phyloP scores from a whole-genome alignment of 2,888 invertebrate species.

The Erpobdella octoculata region DNA sequence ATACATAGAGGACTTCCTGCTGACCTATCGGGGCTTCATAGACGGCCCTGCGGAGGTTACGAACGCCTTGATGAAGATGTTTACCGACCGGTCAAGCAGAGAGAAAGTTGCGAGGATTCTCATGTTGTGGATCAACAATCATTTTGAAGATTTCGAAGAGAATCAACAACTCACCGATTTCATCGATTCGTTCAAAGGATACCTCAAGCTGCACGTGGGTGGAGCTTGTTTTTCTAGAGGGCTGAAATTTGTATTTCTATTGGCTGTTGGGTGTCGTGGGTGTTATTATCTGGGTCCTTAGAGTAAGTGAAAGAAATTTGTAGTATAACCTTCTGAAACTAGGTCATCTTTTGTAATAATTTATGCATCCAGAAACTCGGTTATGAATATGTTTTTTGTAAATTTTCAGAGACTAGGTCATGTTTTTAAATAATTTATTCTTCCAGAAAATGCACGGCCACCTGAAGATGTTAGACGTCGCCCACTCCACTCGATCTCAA shows the following conservation, averaged over 20 bases:
- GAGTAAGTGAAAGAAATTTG: too few species aligned
- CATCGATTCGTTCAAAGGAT: constrained; percentile 79
- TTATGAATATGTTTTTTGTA: background rate
- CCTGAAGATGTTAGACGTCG: constrained; percentile 23
- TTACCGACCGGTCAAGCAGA: constrained; percentile 18
- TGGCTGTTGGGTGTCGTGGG: background rate
- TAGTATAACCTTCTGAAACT: too few species aligned
- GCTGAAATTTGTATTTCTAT: background rate
- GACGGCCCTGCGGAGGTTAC: constrained; percentile 77
- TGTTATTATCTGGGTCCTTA: too few species aligned
- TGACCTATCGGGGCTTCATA: constrained; percentile 92
- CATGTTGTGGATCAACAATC: constrained; percentile 87
- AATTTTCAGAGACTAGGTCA: background rate
- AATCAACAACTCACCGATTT: constrained; percentile 93
- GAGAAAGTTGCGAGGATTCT: constrained; percentile 81
- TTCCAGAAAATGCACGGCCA: constrained; percentile 14
- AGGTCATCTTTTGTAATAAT: background rate
- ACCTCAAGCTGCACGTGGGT: constrained; percentile 67
- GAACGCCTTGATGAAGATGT: constrained; percentile 54
- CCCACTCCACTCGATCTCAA: constrained; percentile 11
- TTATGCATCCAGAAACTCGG: background rate
- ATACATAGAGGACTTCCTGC: constrained; percentile 93
- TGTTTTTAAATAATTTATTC: background rate
- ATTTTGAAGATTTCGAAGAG: constrained; percentile 58
- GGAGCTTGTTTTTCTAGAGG: background rate